Base-by-base conservation (phyloP, 2,113 vertebrate species). In the Elgaria multicarinata region DNA sequence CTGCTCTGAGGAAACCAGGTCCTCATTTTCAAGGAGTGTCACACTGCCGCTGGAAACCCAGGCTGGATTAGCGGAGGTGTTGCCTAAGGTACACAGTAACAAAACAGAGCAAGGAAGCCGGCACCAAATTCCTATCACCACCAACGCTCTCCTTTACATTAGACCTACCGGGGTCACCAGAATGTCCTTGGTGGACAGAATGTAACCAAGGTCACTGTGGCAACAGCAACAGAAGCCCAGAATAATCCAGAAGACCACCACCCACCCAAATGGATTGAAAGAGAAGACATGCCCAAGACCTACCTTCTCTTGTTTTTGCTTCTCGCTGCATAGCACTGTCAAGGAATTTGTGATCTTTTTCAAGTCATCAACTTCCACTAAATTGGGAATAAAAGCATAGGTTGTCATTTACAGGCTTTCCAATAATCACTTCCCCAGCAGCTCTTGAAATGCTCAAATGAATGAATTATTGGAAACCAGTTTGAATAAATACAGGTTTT, bases 281-380 rank as follows among this genome's bases (percentile, higher is more conserved):
- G 31, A 3, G 26, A 13, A 24, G 31, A 1, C 2, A 4, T 0
- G 0, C 0, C 1, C 1, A 1, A 1, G 1, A 84, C 98, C 96
- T 95, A 99, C 99, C 97, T 99, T 99, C 97, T 99, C 99, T 95
- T 99, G 98, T 97, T 98, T 99, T 95, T 99, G 98, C 96, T 99
- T 99, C 97, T 99, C 99, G 96, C 97, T 98, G 96, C 99, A 99
- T 95, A 99, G 98, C 87, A 97, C 98, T 96, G 99, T 98, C 95
- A 99, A 92, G 28, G 98, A 98, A 96, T 98, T 99, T 95, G 98
- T 99, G 95, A 99, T 95, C 97, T 99, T 99, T 98, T 99, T 99
- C 97, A 99, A 97, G 94, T 99, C 99, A 10, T 99, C 99, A 90
- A 99, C 95, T 97, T 99, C 99, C 98, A 99, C 99, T 99, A 86